Evolutionary conservation across 2,888 invertebrate genomes (phyloP), one percentile per base, ranked within the genome.

Genomic region (Hirtodrosophila trivittata): DNA sequence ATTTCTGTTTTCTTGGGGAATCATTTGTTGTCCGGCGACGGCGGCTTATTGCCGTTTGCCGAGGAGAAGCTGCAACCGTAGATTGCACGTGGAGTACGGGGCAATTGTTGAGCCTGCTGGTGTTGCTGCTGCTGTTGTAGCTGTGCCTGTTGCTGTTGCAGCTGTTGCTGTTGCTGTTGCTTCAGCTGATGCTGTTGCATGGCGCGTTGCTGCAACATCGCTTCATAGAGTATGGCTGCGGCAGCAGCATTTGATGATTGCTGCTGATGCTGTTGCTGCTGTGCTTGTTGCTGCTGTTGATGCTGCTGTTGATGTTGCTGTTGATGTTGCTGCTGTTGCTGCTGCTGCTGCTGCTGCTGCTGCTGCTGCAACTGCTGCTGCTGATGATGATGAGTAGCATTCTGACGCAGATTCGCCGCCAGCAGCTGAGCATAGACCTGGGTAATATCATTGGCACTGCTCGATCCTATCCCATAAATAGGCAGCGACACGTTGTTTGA

Each of bases 91-190:
- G 60, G 54, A n/a, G 43, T 9, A n/a, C 67, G 64, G 0, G 46
- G 14, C 18, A 25, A 1, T 50, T 39, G 57, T 7, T 65, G 35
- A 5, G 14, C 32, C 5, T 64, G 55, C 3, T 50, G 60, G 3
- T 50, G 55, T 7, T 50, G 60, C 6, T 50, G 49, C 10, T 45
- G 55, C 4, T 47, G 57, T 6, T 47, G 47, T 1, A 63, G 73
- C n/a, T 73, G 73, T 62, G 57, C 3, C 62, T 60, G 57, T 13
- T 63, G 58, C 6, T 60, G 70, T 50, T 63, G 68, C 10, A 38
- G 9, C 1, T 41, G 47, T 6, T 47, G 28, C 18, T 13, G 12
- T 66, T 25, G 9, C 12, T 28, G 57, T 7, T 45, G 58, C 7
- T 37, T 37, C 1, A 55, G 52, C 1, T 54, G 30, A 1, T 12